Base-by-base conservation (phyloP, 2,888 invertebrate species). In the Cheiracanthium punctorium region DNA sequence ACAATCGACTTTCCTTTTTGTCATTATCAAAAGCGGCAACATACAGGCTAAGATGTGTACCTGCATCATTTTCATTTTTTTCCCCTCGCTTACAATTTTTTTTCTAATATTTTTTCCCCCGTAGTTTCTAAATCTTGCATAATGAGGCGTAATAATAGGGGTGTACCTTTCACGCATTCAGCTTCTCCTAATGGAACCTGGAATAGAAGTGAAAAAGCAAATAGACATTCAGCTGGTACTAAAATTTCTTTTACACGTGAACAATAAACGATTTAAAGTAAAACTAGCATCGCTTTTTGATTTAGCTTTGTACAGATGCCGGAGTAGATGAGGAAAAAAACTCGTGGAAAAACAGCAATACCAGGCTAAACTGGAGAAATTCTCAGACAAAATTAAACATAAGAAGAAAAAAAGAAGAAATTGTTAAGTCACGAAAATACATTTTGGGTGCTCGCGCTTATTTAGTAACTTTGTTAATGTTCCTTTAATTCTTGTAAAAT, bases 381-480 rank as follows among this genome's bases (percentile, higher is more conserved):
- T 37, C 37, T 37, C 4, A 10, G 37, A 7, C 37, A 37, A 37
- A 37, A 10, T 37, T 7, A 24, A 58, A 24, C 20, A 37, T n/a
- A 17, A 2, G 48, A 48, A 17, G 10, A 58, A 58, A 24, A 24
- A 58, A 58, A 24, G 20, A 24, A 58, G 24, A 24, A 58, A 58
- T 58, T 58, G 24, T 24, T 58, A 1, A 24, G 24, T 58, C 58
- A 58, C 58, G 58, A 24, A 20, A 24, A 24, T 24, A 58, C 58
- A 58, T 58, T 58, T 58, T 24, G 12, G 24, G 58, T 58, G 58
- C 58, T 24, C 12, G 58, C 20, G 58, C 12, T 24, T 24, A 58
- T 24, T 58, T 58, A 58, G 58, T 58, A 7, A 58, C 58, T 58
- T 24, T 58, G 58, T 24, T 24, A 58, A 58, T 58, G 58, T 58